Evolutionary conservation across 1,140 invertebrate species (phyloP), one percentile per base, ranked within the genome.

Genomic region (Catajapyx aquilonaris): DNA sequence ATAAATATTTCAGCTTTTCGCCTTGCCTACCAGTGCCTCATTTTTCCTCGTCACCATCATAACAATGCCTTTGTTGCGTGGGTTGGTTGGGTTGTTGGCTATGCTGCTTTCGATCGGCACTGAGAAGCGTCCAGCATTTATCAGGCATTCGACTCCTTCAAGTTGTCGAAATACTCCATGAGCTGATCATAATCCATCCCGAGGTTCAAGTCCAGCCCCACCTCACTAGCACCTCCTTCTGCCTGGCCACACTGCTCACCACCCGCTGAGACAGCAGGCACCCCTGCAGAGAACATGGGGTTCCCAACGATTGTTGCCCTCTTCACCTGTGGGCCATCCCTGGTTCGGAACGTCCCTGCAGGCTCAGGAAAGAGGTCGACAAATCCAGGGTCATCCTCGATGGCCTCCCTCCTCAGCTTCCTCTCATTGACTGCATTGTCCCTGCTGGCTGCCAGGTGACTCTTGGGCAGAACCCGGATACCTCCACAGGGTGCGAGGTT

Each of bases 141-240:
- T 57, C 48, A 68, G 40, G 68, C 68, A 47, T 64, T 72, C 2
- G 70, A 71, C 59, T 77, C 88, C 68, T 94, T 94, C 48, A 95
- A 65, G 66, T 88, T 93, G 59, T 91, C 84, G 67, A 95, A 93
- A 61, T 94, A 91, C 51, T 88, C 79, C 80, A 91, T 86, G 52
- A 95, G 81, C 65, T 93, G 81, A 52, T 93, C 84, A 58, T 94
- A 93, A 55, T 93, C 84, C 81, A 94, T 86, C 47, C 83, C 83
- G 41, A 80, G 64, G 47, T 76, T 71, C 11, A 85, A 62, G 56
- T 80, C 77, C 4, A 34, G 13, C 15, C 33, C 33, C 11, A 34
- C 33, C n/a, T 34, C 33, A 19, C 15, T 34, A 52, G 4, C 49
- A 5, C 25, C 36, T 39, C 46, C 44, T 44, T 48, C 50, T 5